Evolutionary conservation across 2,113 vertebrate species (phyloP), one percentile per base, ranked within the genome.

Genomic region (Puntigrus tetrazona): DNA sequence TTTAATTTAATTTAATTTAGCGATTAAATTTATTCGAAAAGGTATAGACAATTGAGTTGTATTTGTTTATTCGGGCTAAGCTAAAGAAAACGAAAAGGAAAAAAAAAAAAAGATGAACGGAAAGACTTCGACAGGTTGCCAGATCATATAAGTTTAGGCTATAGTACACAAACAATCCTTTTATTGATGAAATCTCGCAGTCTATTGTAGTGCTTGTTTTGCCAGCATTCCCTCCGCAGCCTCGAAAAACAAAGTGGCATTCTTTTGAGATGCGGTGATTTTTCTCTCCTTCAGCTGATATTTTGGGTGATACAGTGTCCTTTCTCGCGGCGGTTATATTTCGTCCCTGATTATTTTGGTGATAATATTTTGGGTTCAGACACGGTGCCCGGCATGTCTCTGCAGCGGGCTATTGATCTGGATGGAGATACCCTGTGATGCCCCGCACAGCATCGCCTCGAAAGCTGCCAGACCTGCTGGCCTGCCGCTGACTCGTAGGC

Each of bases 201-300:
- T 78, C 5, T 77, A 63, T 69, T 88, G 86, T 88, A 85, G 61
- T 82, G 84, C 67, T 59, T 93, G 90, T 92, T 94, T 91, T 93
- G 92, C 92, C 92, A 87, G 82, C 92, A 94, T 86, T 14, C 34
- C 43, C 16, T 73, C 36, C n/a, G 84, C 76, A 84, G 31, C 65
- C 82, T 67, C 89, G 52, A 89, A 85, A n/a, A 92, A 91, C 88
- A 90, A 88, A 84, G 75, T n/a, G 69, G 16, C 87, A 87, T 85
- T 86, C 84, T 91, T 83, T 88, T 90, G 87, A 92, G 43, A 81
- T 59, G 85, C 91, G 90, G 90, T 90, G 93, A 93, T 93, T 93
- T 92, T 59, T 88, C 61, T 78, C 78, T 72, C 43, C 65, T 65
- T 83, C 88, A 86, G 82, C 80, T 84, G 86, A 83, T 90, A 84